Percentiles rank a stretch among this genome's conserved stretches.
Conservation (phyloP, 2,113 vertebrate species). For the Poeciliopsis retropinna region DNA sequence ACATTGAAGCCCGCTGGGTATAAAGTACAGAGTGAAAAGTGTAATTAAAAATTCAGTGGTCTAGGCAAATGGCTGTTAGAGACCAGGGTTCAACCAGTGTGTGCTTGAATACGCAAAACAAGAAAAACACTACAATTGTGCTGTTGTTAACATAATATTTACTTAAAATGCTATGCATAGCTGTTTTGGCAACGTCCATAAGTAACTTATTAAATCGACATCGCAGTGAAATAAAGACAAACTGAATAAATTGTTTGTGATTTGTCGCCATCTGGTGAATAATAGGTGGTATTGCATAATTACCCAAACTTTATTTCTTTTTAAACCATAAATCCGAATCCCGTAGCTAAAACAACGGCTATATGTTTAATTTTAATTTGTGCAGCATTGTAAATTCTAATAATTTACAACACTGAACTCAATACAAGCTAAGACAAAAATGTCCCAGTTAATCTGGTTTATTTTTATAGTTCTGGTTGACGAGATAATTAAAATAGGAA, state of each 20-base stretch:
- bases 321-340: not conserved
- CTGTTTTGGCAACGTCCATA: not conserved
- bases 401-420: too few species aligned
- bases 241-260: not conserved
- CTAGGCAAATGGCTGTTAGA: not conserved
- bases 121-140: not conserved
- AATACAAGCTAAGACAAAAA: too few species aligned
- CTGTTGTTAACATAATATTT: not conserved
- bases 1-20: not conserved
- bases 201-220: not conserved
- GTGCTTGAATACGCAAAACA: not conserved
- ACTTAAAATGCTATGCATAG: not conserved
- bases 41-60: not conserved
- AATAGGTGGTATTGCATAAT: not conserved
- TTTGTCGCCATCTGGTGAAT: slow-evolving; percentile 22
- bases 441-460: slow-evolving; percentile 1
- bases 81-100: not conserved
- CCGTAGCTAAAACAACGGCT: not conserved
- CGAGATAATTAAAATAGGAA: not conserved
- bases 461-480: not conserved
- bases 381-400: too few species aligned
- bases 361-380: not conserved
- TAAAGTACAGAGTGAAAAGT: not conserved
- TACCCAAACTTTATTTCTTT: not conserved
- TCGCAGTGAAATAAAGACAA: not conserved